Evolutionary conservation across 2,888 invertebrate species (phyloP), one percentile per base, ranked within the genome.

Genomic region (Lucinisca nassula): DNA sequence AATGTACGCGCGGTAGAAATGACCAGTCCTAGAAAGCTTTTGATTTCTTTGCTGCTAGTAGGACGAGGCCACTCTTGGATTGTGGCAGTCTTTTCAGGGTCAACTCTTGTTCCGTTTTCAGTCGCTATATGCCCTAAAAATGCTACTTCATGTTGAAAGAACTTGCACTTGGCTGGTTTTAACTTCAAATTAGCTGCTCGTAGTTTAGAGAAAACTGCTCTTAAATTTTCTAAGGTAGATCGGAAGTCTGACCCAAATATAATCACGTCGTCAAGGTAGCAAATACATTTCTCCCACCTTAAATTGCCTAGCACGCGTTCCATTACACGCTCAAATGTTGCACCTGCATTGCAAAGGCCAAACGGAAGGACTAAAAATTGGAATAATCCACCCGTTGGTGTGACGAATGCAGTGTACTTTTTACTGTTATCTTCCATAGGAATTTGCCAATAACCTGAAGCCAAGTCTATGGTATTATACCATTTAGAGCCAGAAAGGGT

Each of bases 201-300:
- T 12, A 81, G 40, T 27, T 61, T 37, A 10, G 49, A 37, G 58
- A 61, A 81, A 21, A 75, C 72, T 17, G 61, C 49, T 8, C 40
- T 74, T 14, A 81, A 49, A 40, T 74, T 81, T 30, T 61, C 58
- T 73, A 82, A 49, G 17, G 70, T 37, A 30, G 70, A 27, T 30
- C 70, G 0, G 24, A 83, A 78, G 27, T 61, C 67, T 27, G 51
- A 40, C 0, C 82, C 78, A 49, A 83, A 37, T 21, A 77, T 72
- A n/a, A 82, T 82, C 8, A 77, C 55, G 35, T 82, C 82, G 27
- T 82, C 82, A 24, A 82, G 35, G 70, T 76, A 82, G 30, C 82
- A 82, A 8, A 83, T 17, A 37, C 78, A 78, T 49, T 67, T 77
- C 55, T 77, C 37, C 77, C 77, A 78, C 27, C 27, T 14, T 8